Conservation (phyloP, 2,797 vertebrate genomes). For the Crenuchus spilurus region DNA sequence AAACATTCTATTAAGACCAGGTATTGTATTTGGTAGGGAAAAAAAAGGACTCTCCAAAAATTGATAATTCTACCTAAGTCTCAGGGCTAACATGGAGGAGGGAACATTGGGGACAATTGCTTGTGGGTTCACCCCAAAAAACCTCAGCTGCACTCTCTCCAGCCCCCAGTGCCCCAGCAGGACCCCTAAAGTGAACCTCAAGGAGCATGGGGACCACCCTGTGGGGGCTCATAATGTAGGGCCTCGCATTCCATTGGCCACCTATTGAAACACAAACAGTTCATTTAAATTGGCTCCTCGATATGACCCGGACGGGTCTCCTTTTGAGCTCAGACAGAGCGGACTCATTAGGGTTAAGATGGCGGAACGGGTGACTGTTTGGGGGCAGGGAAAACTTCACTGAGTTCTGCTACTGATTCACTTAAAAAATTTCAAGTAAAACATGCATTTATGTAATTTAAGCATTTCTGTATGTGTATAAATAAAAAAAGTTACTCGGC, state of each 20-base stretch:
- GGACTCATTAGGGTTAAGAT: slow-evolving; percentile 57
- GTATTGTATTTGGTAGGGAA: slow-evolving; percentile 17
- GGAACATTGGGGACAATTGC: slow-evolving; percentile 22
- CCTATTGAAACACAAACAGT: slow-evolving; percentile 65
- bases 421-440: no score
- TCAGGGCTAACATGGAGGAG: slow-evolving; percentile 21
- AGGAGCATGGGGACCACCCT: slow-evolving; percentile 60
- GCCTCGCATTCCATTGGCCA: slow-evolving; percentile 61
- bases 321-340: slow-evolving; percentile 54
- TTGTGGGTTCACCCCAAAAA: slow-evolving; percentile 39
- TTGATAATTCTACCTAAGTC: slow-evolving; percentile 20
- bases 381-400: slow-evolving; percentile 33
- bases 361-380: slow-evolving; percentile 48
- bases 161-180: slow-evolving; percentile 38
- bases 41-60: background rate
- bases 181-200: slow-evolving; percentile 60
- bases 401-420: no score
- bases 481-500: no score
- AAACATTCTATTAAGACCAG: background rate
- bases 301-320: slow-evolving; percentile 52
- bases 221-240: slow-evolving; percentile 59
- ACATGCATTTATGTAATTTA: no score
- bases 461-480: no score
- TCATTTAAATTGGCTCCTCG: slow-evolving; percentile 62
- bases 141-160: slow-evolving; percentile 25